phyloP scores from a whole-genome alignment of 2,113 vertebrate species.

The Harpagus bidentatus region DNA sequence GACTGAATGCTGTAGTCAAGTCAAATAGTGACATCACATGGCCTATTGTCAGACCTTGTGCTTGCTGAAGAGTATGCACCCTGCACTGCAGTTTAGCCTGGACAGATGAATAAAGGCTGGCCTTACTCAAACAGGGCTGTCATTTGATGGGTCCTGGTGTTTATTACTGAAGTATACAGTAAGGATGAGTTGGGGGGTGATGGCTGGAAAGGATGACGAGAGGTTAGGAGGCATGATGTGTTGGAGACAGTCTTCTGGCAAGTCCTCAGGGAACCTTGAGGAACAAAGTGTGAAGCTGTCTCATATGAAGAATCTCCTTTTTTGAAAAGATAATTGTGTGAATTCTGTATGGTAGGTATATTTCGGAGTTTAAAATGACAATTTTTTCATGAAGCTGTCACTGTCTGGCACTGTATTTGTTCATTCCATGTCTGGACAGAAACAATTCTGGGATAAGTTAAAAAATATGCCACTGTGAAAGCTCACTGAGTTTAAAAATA shows the following conservation, averaged over 20 bases:
- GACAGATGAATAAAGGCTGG: background rate
- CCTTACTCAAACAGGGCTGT: background rate
- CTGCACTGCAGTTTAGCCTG: accelerated
- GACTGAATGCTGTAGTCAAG: background rate
- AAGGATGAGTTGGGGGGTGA: background rate
- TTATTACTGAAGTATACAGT: accelerated
- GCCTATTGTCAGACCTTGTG: background rate
- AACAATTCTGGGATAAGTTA: background rate
- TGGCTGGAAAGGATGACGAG: background rate
- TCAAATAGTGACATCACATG: background rate
- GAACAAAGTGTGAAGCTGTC: background rate
- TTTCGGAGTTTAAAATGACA: background rate
- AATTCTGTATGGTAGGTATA: background rate
- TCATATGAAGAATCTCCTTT: background rate
- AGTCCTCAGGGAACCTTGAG: background rate
- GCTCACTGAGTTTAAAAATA: background rate
- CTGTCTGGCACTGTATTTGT: background rate
- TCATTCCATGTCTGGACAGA: background rate
- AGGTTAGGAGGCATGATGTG: background rate
- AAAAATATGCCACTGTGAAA: background rate
- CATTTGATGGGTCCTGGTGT: background rate
- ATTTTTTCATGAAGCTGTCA: background rate
- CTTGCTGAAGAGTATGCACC: background rate
- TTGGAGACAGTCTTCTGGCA: background rate
- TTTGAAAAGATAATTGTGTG: background rate